Conservation (phyloP, 2,113 vertebrate species). For the Cyphomyrus plagiostoma region DNA sequence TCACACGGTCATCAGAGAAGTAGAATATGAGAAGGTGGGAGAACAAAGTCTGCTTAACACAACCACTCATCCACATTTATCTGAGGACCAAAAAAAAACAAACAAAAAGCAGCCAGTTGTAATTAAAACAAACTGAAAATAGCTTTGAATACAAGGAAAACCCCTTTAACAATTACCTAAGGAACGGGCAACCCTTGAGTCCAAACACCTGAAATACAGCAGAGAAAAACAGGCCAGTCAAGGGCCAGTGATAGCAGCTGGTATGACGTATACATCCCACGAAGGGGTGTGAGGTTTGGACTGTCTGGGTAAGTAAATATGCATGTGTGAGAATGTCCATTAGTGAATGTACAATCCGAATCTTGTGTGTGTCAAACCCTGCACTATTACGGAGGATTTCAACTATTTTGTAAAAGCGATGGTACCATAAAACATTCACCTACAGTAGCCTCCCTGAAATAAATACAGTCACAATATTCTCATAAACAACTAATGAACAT, state of each 20-base stretch:
- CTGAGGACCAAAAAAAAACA: conserved; percentile 33
- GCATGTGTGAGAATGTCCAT: neutral
- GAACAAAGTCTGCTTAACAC: neutral
- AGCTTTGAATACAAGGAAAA: conserved; percentile 39
- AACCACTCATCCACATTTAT: conserved; percentile 25
- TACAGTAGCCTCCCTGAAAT: neutral
- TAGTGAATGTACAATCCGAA: neutral
- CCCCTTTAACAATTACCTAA: conserved; percentile 63
- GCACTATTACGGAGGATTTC: neutral
- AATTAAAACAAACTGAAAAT: conserved; percentile 44
- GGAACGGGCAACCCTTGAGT: conserved; percentile 58
- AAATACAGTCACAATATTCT: neutral
- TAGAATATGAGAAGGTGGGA: neutral
- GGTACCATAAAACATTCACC: neutral
- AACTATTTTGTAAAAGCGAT: neutral
- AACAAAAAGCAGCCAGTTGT: conserved; percentile 23
- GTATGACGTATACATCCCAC: neutral
- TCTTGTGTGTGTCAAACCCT: neutral
- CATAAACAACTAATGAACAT: neutral
- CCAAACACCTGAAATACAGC: conserved; percentile 66
- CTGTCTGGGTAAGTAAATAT: neutral
- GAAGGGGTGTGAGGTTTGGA: neutral
- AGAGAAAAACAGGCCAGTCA: conserved; percentile 57
- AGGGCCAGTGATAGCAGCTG: conserved; percentile 50
- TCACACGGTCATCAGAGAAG: neutral